A percentile compares a stretch with the other conserved stretches of the same genome.
Evolutionary conservation across 2,888 invertebrate species (phyloP).

Genomic region (Dolichopus griseipennis): DNA sequence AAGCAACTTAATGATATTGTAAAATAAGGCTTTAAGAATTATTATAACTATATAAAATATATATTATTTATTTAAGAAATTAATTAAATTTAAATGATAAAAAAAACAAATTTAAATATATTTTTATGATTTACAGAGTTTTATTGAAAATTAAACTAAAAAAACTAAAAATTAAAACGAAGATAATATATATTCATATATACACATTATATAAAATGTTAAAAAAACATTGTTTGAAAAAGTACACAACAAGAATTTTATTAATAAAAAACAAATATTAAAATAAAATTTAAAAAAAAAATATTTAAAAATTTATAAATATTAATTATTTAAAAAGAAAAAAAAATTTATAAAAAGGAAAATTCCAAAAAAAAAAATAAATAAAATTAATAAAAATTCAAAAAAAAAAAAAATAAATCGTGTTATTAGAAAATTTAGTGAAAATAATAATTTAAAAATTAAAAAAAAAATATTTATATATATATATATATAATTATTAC

Average conservation of each 20-base stretch:
- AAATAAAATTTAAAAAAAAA: background rate
- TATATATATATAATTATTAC: background rate
- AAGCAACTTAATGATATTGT: background rate
- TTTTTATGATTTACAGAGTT: slow-evolving; percentile 1
- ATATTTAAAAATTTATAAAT: background rate
- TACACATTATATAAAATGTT: too few species aligned
- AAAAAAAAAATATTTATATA: too few species aligned
- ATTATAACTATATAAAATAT: too few species aligned
- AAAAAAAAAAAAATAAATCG: background rate
- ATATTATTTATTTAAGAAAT: too few species aligned
- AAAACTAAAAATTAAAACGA: too few species aligned
- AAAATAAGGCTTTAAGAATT: background rate
- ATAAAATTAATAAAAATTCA: background rate
- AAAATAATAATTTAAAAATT: too few species aligned
- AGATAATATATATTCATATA: too few species aligned
- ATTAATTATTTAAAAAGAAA: background rate
- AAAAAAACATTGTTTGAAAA: background rate
- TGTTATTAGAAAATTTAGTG: background rate
- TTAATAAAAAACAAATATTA: too few species aligned
- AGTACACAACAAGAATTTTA: slow-evolving; percentile 2
- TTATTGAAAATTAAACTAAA: background rate
- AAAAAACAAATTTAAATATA: background rate
- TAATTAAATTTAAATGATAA: background rate
- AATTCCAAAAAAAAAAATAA: background rate
- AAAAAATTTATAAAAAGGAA: background rate